Evolutionary conservation across 2,888 invertebrate species (phyloP), one percentile per base, ranked within the genome.

Genomic region (Lithophane socia): DNA sequence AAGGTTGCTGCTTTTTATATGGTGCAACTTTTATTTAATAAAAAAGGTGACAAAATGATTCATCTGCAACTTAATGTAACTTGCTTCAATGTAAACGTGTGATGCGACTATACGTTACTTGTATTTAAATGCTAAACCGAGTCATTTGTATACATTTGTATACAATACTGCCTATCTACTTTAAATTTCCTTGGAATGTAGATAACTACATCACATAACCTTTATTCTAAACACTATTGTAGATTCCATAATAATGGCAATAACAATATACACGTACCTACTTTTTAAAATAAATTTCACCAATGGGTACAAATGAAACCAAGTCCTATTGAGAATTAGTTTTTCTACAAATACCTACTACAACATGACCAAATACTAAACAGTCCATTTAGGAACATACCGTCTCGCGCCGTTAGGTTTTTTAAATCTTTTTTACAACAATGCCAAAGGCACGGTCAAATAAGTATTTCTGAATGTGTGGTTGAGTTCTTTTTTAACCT

Each of bases 121-220:
- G 78, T 82, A 80, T 91, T 91, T 91, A 90, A 90, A 93, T 92
- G 90, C 90, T 90, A 88, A 91, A 88, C 85, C 79, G 76, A 80
- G 82, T 77, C 81, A 83, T 87, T 88, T 86, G 80, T 82, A 83
- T 86, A 83, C 81, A 83, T 87, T 88, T 86, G 80, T 82, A 83
- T 86, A 83, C 84, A 80, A 71, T 64, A 60, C 49, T 47, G 47
- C 18, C 72, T 84, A 80, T 81, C 75, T 86, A 77, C 81, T 80
- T 88, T 80, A 88, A 90, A 89, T 90, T 91, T 86, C 83, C 87
- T 89, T 85, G 83, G 83, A 83, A 87, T 88, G 82, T 73, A 79
- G 73, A 75, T 24, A 47, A 16, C n/a, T 61, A 76, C 13, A 54
- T 58, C 69, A 74, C 68, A 83, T 56, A 75, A 68, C 66, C 54